phyloP scores from a whole-genome alignment of 2,888 invertebrate genomes.

The Empis stercorea region DNA sequence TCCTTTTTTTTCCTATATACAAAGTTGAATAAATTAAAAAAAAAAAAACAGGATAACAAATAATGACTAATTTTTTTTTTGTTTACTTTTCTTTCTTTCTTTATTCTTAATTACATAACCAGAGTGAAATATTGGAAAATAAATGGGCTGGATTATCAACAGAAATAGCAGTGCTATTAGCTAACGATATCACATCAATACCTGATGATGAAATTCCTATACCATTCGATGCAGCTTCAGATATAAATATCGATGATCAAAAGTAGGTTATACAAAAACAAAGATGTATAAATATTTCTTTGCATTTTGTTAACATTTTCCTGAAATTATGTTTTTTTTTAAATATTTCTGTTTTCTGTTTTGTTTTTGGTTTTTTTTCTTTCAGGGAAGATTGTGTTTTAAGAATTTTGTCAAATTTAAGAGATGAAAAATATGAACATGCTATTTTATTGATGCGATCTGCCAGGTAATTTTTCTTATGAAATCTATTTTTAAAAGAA shows the following conservation, averaged over 20 bases:
- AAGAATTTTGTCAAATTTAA: constrained; percentile 65
- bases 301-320: constrained; percentile 9
- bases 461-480: constrained; percentile 46
- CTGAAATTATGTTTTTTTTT: constrained; percentile 7
- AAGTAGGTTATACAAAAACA: constrained; percentile 46
- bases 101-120: not conserved
- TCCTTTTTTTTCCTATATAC: too few species aligned
- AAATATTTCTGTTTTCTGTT: constrained; percentile 15
- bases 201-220: constrained; percentile 43
- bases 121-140: constrained; percentile 32
- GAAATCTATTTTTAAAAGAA: too few species aligned
- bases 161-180: constrained; percentile 42
- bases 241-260: constrained; percentile 75
- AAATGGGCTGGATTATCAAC: constrained; percentile 53
- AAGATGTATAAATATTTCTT: not conserved
- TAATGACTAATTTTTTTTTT: not conserved
- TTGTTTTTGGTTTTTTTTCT: constrained; percentile 18
- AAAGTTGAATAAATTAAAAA: too few species aligned
- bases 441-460: constrained; percentile 73
- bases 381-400: constrained; percentile 75
- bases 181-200: constrained; percentile 34
- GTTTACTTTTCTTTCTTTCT: not conserved
- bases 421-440: constrained; percentile 56
- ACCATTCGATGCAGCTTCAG: constrained; percentile 79
- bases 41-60: too few species aligned